Conservation (phyloP, 2,797 vertebrate species). For the Chrysolophus pictus region DNA sequence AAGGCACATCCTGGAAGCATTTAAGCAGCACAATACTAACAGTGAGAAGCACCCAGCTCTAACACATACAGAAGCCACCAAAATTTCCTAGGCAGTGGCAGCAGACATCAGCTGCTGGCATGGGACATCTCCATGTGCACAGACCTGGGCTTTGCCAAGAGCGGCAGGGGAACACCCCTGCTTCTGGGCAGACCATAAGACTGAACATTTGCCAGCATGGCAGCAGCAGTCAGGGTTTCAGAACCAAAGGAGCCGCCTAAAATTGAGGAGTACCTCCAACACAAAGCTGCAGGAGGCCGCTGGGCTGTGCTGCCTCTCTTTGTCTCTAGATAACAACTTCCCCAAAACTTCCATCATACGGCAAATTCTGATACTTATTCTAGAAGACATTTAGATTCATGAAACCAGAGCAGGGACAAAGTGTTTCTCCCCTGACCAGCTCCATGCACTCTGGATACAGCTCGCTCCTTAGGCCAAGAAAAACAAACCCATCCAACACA, state of each 20-base stretch:
- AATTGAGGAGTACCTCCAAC: neutral
- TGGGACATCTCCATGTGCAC: fast-evolving
- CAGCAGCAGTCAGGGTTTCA: neutral
- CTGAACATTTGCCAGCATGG: neutral
- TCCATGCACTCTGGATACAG: neutral
- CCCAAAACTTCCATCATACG: neutral
- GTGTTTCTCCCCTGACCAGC: neutral
- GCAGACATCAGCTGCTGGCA: neutral
- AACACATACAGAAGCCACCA: neutral
- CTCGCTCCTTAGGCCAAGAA: neutral
- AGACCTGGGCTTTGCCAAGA: neutral
- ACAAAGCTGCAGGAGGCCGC: neutral
- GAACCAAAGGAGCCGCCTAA: neutral
- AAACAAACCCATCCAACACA: neutral
- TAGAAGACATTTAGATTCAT: neutral
- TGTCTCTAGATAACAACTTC: neutral
- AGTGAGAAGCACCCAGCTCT: neutral
- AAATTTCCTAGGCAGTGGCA: neutral
- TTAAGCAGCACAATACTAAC: neutral
- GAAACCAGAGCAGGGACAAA: neutral
- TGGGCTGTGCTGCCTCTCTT: neutral
- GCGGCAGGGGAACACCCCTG: fast-evolving
- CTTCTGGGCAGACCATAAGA: fast-evolving
- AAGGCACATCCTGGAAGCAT: neutral
- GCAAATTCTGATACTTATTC: neutral